Evolutionary conservation across 2,888 invertebrate species (phyloP).

Genomic region (Chrysomela aeneicollis): DNA sequence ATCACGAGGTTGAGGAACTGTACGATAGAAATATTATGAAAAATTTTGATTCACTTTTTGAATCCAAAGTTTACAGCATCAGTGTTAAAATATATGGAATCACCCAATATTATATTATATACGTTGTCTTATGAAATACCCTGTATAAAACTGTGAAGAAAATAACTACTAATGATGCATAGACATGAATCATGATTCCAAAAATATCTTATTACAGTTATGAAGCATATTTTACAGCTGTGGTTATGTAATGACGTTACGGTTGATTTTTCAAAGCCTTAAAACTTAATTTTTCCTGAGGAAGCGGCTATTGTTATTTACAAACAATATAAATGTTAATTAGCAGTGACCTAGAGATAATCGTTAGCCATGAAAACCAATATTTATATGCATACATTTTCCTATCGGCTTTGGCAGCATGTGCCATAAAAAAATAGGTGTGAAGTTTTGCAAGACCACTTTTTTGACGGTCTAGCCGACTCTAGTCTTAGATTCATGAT

Average conservation of each 20-base stretch:
- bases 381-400: constrained; percentile 11
- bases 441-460: too few relatives aligned
- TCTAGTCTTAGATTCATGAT: too few relatives aligned
- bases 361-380: constrained; percentile 18
- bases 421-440: too few relatives aligned
- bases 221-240: background rate
- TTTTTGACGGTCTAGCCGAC: too few relatives aligned
- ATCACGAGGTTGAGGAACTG: too few relatives aligned
- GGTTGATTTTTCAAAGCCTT: constrained; percentile 2
- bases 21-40: too few relatives aligned
- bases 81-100: too few relatives aligned
- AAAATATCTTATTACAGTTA: constrained; percentile 5
- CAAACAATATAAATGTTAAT: constrained; percentile 27
- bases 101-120: too few relatives aligned
- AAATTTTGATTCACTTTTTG: too few relatives aligned
- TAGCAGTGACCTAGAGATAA: constrained; percentile 23
- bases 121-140: too few relatives aligned
- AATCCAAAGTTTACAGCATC: too few relatives aligned
- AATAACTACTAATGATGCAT: background rate
- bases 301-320: constrained; percentile 20
- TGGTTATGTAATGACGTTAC: constrained; percentile 9
- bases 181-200: background rate
- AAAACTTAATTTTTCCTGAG: constrained; percentile 8
- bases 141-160: too few relatives aligned
- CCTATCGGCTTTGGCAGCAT: constrained; percentile 5